phyloP scores from a whole-genome alignment of 2,113 vertebrate genomes.

The Tiliqua scincoides region DNA sequence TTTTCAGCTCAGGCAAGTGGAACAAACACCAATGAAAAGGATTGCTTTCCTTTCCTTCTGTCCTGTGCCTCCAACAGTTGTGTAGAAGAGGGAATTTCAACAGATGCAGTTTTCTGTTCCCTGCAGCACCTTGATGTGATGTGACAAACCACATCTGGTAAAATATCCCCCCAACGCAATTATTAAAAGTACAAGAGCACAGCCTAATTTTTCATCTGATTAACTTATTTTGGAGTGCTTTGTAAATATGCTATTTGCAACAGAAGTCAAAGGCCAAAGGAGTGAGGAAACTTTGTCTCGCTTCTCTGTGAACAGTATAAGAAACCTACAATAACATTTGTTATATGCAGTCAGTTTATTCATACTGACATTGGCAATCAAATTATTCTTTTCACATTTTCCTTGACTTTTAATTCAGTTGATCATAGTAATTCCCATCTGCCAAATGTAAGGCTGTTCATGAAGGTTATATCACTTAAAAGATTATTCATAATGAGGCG shows the following conservation, averaged over 20 bases:
- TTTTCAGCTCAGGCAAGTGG: too few species aligned
- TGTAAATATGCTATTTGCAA: background rate
- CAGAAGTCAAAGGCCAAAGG: background rate
- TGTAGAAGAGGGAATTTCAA: background rate
- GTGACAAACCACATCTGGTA: background rate
- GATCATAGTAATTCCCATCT: background rate
- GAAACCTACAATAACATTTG: background rate
- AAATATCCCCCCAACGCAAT: background rate
- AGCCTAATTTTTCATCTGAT: background rate
- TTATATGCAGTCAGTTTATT: background rate
- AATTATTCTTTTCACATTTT: background rate
- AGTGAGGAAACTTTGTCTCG: background rate
- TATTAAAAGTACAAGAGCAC: too few species aligned
- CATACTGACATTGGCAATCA: background rate
- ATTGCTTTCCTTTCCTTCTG: too few species aligned
- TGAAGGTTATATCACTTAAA: background rate
- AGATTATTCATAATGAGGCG: too few species aligned
- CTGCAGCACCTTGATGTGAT: background rate
- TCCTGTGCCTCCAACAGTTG: background rate
- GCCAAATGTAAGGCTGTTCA: constrained; percentile 18
- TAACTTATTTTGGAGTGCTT: background rate
- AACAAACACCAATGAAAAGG: too few species aligned
- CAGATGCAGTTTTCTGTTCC: background rate
- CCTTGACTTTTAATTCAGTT: background rate
- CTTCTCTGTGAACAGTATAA: background rate